Conservation (phyloP, 2,888 invertebrate species). For the Orchesella flavescens region DNA sequence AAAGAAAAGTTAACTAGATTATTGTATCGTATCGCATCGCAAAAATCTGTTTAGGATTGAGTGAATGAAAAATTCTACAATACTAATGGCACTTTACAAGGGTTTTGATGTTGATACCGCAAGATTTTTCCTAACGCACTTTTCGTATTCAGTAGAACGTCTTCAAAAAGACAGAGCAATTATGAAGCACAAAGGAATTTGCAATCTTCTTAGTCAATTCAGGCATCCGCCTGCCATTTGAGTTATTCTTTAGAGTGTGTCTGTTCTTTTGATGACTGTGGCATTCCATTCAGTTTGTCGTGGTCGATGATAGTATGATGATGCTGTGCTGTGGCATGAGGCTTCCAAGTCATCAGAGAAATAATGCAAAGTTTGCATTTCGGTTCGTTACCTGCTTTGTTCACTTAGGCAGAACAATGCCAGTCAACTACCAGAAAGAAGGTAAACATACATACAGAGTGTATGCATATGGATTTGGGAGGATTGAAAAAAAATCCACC, state of each 20-base stretch:
- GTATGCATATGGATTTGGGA: conserved; percentile 1
- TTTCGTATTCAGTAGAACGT: not conserved
- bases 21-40: not conserved
- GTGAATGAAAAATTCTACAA: conserved; percentile 21
- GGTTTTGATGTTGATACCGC: conserved; percentile 40
- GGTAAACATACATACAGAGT: not conserved
- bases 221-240: conserved; percentile 16
- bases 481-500: conserved; percentile 14
- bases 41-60: conserved; percentile 19
- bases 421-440: conserved; percentile 5
- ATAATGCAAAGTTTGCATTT: conserved; percentile 33
- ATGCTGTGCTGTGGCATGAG: conserved; percentile 17
- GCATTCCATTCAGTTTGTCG: conserved; percentile 2
- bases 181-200: conserved; percentile 38
- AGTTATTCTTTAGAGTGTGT: conserved; percentile 1
- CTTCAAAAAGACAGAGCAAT: conserved; percentile 9
- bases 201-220: conserved; percentile 57
- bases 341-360: conserved; percentile 19
- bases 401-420: conserved; percentile 30
- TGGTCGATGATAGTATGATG: conserved; percentile 20
- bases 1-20: conserved; percentile 19
- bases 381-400: conserved; percentile 22
- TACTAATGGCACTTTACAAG: conserved; percentile 19
- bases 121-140: conserved; percentile 42
- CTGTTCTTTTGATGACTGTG: conserved; percentile 15